Base-by-base conservation (phyloP, 2,113 vertebrate genomes). In the Clarias batrachus region DNA sequence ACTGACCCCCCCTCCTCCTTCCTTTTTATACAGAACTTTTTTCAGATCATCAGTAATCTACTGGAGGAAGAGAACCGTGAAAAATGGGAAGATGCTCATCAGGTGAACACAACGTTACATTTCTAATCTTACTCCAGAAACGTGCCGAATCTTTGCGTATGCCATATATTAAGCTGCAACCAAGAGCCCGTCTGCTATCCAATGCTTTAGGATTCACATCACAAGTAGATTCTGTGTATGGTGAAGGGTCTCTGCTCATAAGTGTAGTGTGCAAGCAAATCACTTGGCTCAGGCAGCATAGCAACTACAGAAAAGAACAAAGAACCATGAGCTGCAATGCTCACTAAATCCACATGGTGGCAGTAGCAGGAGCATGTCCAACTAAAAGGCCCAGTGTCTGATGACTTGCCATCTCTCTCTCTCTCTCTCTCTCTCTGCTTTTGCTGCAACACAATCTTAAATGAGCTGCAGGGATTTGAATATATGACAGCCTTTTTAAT, bases 31-130 rank as follows among this genome's bases (percentile, higher is more conserved):
- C 96, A 99, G 98, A 99, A 99, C 94, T 99, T 99, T 95, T 99
- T 99, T 95, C 98, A 99, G 95, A 98, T 99, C 93, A 98, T 99
- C 95, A 99, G 98, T 93, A 99, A 99, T 91, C 97, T 99, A 86
- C 93, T 99, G 89, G 98, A 99, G 92, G 98, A 99, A 93, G 98
- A 99, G 93, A 99, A 99, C 95, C 97, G 96, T 91, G 98, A 98
- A 86, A 99, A 99, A 92, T 99, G 98, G 98, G 97, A 98, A 91
- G 98, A 99, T 81, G 98, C 98, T 0, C 98, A 99, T 89, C 97
- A 99, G 97, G 98, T 99, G 96, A 96, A 94, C 57, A 56, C 54
- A 80, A 11, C 19, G 62, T 23, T 19, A 27, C 19, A 41, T 13
- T 27, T 19, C 3, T 59, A 27, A 78, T 56, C n/a, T 56, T 59